Evolutionary conservation across 2,888 invertebrate genomes (phyloP), one percentile per base, ranked within the genome.

Genomic region (Aleiodes testaceus): DNA sequence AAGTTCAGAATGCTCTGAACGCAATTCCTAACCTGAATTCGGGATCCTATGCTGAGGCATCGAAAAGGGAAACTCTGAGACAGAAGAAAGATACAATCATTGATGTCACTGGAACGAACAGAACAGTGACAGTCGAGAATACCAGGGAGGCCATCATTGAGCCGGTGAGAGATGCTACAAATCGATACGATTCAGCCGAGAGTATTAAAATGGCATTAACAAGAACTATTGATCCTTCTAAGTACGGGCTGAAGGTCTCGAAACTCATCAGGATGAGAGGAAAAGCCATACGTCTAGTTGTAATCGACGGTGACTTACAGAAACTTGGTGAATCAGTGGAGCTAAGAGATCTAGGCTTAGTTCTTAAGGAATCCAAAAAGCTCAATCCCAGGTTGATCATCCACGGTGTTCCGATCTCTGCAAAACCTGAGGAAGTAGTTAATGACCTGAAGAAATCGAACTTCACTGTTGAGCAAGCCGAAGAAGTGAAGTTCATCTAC

Each of bases 381-480:
- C 12, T 18, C 0, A 69, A 63, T 14, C 69, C 52, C 3, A 49
- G 63, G 1, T 18, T 69, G 12, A 50, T 52, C 0, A 16, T 69
- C 1, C 63, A 30, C 11, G 63, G 16, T 11, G 18, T 69, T 3
- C 52, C 63, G 7, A 14, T 14, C 1, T 3, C 1, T 5, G 5
- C 5, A 5, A 26, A 26, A 26, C 26, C 26, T 3, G 26, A 26
- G 3, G 26, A 26, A 26, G 26, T 5, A 4, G 5, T 26, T 3
- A 26, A 3, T 5, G 26, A 26, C 5, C 20, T 67, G 1, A 12
- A 18, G 18, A 1, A 44, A 0, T 16, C n/a, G 1, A 67, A 67
- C n/a, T 14, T 67, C 0, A n/a, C 1, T 0, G 55, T 16, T 2
- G 2, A 1, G 1, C 20, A 53, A 1, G n/a, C 44, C 2, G 0